phyloP scores from a whole-genome alignment of 2,797 vertebrate species.

The Nyctalus aviator region DNA sequence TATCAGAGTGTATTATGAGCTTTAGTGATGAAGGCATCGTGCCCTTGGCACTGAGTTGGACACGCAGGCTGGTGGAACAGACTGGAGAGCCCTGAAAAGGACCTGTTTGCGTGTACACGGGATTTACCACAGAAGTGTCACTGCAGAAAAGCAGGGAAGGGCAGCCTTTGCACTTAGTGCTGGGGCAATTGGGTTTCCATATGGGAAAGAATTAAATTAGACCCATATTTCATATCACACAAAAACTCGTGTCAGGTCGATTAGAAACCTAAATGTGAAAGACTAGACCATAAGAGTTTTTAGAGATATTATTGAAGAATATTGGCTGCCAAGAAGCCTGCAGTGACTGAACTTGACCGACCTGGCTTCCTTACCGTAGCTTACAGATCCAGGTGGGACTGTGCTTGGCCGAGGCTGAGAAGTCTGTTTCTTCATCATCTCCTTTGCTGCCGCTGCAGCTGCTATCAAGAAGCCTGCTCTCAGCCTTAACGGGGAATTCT shows the following conservation, averaged over 20 bases:
- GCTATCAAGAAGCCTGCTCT: conserved; percentile 88
- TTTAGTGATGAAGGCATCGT: background rate
- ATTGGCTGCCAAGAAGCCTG: background rate
- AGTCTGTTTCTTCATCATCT: background rate
- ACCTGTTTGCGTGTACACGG: background rate
- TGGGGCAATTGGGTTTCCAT: background rate
- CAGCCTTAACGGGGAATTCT: conserved; percentile 89
- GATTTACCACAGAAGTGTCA: background rate
- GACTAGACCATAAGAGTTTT: background rate
- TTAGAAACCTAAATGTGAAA: background rate
- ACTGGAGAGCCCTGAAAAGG: background rate
- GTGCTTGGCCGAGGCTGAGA: background rate
- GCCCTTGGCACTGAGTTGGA: background rate
- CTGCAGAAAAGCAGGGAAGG: background rate
- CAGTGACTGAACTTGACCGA: background rate
- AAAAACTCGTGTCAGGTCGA: conserved; percentile 11
- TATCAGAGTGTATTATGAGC: background rate
- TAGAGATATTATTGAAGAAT: background rate
- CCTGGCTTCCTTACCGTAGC: background rate
- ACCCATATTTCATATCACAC: background rate
- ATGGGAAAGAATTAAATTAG: conserved; percentile 21
- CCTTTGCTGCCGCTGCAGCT: background rate
- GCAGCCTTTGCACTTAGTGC: background rate
- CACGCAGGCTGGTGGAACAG: background rate
- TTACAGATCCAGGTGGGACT: background rate